A percentile compares a stretch with the other conserved stretches of the same genome.
Evolutionary conservation across 2,113 vertebrate genomes (phyloP).

Genomic region (Sakesphorus luctuosus): DNA sequence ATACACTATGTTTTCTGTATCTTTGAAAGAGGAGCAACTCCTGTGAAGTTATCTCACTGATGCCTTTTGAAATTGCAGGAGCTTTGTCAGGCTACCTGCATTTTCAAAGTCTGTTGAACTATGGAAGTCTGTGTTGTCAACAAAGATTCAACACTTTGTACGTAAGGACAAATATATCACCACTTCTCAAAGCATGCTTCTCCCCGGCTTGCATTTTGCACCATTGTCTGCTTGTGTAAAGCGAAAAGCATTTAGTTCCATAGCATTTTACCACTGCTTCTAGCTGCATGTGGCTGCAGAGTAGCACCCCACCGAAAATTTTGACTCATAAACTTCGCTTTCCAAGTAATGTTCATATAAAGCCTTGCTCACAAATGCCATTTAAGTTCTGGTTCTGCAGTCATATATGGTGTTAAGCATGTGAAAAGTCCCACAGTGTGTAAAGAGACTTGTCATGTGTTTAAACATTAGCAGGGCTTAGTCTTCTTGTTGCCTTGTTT

Average conservation of each 20-base stretch:
- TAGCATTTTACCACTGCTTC: background rate
- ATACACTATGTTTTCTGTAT: background rate
- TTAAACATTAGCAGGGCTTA: background rate
- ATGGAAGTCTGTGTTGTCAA: background rate
- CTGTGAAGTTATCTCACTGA: background rate
- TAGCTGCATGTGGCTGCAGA: background rate
- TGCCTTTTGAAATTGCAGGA: background rate
- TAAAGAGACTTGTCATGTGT: background rate
- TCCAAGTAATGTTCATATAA: background rate
- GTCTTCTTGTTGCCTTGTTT: background rate
- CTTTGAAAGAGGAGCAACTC: background rate
- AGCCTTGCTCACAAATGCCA: background rate
- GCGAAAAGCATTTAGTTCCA: background rate
- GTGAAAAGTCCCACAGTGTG: background rate
- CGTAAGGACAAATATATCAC: background rate
- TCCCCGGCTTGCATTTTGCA: background rate
- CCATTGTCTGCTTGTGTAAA: background rate
- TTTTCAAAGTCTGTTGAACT: background rate
- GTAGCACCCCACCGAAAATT: background rate
- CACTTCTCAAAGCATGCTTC: background rate
- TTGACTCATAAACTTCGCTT: background rate
- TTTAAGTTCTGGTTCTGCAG: background rate
- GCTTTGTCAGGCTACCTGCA: background rate
- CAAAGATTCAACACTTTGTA: background rate
- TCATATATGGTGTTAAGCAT: background rate